Conservation (phyloP, 1,140 invertebrate species). For the Drosophila pandora region DNA sequence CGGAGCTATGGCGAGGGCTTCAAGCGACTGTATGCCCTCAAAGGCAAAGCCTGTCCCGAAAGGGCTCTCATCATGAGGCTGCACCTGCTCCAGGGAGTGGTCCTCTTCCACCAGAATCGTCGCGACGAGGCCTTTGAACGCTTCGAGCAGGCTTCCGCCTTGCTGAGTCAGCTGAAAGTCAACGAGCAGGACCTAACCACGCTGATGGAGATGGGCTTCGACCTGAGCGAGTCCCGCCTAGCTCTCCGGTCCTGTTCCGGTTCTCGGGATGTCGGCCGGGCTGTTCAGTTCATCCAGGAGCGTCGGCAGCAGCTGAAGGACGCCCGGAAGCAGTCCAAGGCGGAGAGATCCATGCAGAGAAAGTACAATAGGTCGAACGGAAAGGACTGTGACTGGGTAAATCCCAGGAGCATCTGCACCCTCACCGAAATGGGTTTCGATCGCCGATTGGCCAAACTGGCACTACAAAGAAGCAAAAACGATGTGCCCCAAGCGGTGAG, state of each 20-base stretch:
- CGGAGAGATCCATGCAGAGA: conserved; percentile 84
- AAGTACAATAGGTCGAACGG: conserved; percentile 41
- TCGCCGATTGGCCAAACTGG: conserved; percentile 85
- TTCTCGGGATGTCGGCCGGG: conserved; percentile 86
- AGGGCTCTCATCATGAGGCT: conserved; percentile 89
- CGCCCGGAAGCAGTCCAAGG: conserved; percentile 84
- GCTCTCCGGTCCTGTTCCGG: conserved; percentile 87
- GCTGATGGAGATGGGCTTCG: conserved; percentile 87
- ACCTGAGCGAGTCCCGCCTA: conserved; percentile 86
- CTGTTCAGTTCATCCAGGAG: conserved; percentile 87
- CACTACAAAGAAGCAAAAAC: conserved; percentile 88
- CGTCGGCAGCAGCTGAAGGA: conserved; percentile 85
- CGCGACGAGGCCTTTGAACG: conserved; percentile 86
- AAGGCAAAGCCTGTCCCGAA: conserved; percentile 88
- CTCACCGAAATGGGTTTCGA: conserved; percentile 88
- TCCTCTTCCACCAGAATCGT: conserved; percentile 90
- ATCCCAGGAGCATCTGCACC: conserved; percentile 84
- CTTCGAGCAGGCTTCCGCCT: conserved; percentile 86
- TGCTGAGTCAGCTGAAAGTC: conserved; percentile 87
- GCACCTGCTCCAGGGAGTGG: conserved; percentile 90
- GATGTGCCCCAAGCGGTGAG: conserved; percentile 87
- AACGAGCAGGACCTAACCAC: conserved; percentile 85
- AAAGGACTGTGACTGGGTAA: conserved; percentile 65
- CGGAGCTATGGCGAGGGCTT: conserved; percentile 89
- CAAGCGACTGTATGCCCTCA: conserved; percentile 88